These are phyloP conservation scores for Monoplex corrugatus DNA, from an alignment of 2,888 invertebrate species.

Conservation along the genomic window DNA sequence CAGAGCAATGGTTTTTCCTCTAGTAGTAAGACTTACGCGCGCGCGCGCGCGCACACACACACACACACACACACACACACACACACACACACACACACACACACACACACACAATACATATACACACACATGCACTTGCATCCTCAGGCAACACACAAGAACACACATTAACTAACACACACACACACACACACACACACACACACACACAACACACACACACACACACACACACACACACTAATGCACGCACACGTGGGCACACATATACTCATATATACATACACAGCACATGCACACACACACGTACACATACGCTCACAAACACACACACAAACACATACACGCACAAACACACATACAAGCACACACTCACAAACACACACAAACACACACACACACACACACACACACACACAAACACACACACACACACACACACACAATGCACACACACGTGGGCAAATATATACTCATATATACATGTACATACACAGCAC, in stretches of 20 bases:
- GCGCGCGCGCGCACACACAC: not conserved
- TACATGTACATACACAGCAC: not conserved
- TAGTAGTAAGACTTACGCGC: not conserved
- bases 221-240: too few species aligned
- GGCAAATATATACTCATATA: not conserved
- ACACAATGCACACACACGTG: too few species aligned
- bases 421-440: not conserved
- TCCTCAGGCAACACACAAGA: not conserved
- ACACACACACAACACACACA: not conserved
- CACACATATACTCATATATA: not conserved
- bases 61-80: not conserved
- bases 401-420: not conserved
- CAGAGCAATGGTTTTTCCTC: too few species aligned
- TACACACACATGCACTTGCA: not conserved
- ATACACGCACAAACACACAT: not conserved
- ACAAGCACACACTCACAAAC: not conserved
- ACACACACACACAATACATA: not conserved
- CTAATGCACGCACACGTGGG: not conserved
- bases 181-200: not conserved
- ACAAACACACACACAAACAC: not conserved
- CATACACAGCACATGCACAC: constrained; percentile 13
- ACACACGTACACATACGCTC: not conserved
- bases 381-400: constrained; percentile 8
- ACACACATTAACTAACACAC: constrained; percentile 5
- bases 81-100: constrained; percentile 14